Evolutionary conservation across 2,797 vertebrate genomes (phyloP), one percentile per base, ranked within the genome.

Genomic region (Strix occidentalis): DNA sequence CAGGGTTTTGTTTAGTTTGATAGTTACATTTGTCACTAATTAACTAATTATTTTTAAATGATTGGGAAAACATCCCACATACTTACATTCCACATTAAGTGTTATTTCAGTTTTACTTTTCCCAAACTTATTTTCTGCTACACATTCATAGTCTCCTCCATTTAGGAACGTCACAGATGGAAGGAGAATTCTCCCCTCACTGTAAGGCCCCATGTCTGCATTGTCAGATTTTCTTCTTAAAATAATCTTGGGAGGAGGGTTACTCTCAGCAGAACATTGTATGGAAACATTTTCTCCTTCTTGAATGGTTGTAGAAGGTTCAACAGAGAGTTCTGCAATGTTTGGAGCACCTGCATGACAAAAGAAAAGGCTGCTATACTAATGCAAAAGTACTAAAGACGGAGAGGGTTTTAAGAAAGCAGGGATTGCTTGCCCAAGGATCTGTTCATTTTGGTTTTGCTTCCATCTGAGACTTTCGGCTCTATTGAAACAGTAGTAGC

Each of bases 61-160:
- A 74, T 8, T 56, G 26, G 39, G 64, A 50, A 92, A 89, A 85
- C 5, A 70, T 83, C 37, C 76, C 16, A 35, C 19, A 56, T 89
- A 97, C 97, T 96, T 92, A 97, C 97, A 95, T 68, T 89, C 56
- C 66, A 97, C 96, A 61, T 70, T 79, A 68, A 97, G 95, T 45
- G 93, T 87, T 80, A 87, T 45, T 92, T 93, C 87, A 17, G 54
- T 81, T 92, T n/a, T 92, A 16, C 15, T 92, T 61, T 35, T 76
- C 31, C 99, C 99, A 29, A 97, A 96, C 74, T 96, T 85, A 74
- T 97, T 97, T 95, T 95, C 61, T 84, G 93, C 96, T 74, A 93
- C 9, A 51, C 95, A 95, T 95, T 95, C 90, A 8, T 96, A 96
- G 45, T 82, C 68, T 82, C 94, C 96, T 82, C 43, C 90, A 77